These are phyloP conservation scores for Dendrocopos noguchii DNA, from an alignment of 2,113 vertebrate genomes.

Conservation along the genomic window DNA sequence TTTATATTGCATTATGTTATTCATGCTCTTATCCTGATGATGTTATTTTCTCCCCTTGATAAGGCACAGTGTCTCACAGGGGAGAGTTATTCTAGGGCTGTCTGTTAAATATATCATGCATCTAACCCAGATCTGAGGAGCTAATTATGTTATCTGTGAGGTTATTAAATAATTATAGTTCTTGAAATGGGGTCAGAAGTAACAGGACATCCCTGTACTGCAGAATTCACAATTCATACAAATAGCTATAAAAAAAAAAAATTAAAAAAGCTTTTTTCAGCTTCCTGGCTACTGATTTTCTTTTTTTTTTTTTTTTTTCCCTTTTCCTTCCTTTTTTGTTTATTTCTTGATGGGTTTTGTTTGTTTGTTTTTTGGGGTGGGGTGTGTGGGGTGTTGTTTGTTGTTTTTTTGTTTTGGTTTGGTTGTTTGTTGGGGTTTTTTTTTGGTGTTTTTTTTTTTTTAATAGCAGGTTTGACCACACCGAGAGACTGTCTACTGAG, in stretches of 20 bases:
- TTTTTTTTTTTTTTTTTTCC: no score
- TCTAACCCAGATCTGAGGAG: neutral
- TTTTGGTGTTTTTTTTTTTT: no score
- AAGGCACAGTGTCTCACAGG: neutral
- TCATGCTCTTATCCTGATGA: neutral
- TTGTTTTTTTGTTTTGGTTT: no score
- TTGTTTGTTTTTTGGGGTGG: no score
- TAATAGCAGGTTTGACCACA: neutral
- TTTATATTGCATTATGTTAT: neutral
- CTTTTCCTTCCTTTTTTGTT: no score
- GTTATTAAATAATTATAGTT: slow-evolving; percentile 41
- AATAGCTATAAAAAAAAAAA: neutral
- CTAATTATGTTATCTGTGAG: slow-evolving; percentile 29
- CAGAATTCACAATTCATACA: neutral
- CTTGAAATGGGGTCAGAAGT: slow-evolving; percentile 14
- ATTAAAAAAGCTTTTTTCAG: no score
- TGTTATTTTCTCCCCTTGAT: neutral
- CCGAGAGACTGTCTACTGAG: neutral
- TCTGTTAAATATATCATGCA: slow-evolving; percentile 33
- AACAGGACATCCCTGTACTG: neutral
- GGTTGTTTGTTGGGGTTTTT: no score
- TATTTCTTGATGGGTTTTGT: no score
- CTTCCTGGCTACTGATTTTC: neutral
- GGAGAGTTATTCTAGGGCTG: neutral
- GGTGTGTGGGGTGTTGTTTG: no score